Evolutionary conservation across 30 jellyfish, hydroid and myxozoan genomes (phyloP), one percentile per base, ranked within the genome.

Genomic region (Aurelia sp.): DNA sequence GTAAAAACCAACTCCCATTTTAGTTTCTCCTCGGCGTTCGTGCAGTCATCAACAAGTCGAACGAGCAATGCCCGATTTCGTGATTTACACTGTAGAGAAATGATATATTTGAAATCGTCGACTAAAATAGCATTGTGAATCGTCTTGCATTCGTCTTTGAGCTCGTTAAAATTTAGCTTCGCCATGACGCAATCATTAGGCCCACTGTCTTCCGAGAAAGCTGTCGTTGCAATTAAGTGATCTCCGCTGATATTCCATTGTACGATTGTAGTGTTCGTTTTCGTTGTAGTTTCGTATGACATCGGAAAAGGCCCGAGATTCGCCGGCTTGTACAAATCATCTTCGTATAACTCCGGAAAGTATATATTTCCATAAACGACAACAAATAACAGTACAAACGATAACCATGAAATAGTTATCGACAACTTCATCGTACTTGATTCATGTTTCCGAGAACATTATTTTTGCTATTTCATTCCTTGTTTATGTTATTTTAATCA

Each of bases 261-360:
- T 16, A 93, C 97, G 24, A 93, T 15, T 20, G 98, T 93, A 0
- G 98, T 88, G 57, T 93, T 93, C 27, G 94, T 27, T 22, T 64
- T 35, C 24, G 98, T 60, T 13, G 87, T 86, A 17, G 97, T 93
- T 68, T 88, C 96, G 74, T 95, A 95, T 12, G 92, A 60, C 97
- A 90, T 89, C 62, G 99, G 99, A 47, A 64, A 83, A 0, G 97
- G 99, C n/a, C 99, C 99, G 21, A 90, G 91, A 68, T 90, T 95
- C 21, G 91, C 85, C 48, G 99, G 99, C 79, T 85, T 86, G 86
- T 95, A 95, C 76, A 90, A 67, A 63, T 91, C 97, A 79, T 95
- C 99, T 69, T 95, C 99, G 72, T 89, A 95, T 52, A 95, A 61
- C 76, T 95, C 99, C 1, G 99, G 99, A 62, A 95, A 95, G 64